Evolutionary conservation across 2,113 vertebrate genomes (phyloP).

Genomic region (Microtus oregoni): DNA sequence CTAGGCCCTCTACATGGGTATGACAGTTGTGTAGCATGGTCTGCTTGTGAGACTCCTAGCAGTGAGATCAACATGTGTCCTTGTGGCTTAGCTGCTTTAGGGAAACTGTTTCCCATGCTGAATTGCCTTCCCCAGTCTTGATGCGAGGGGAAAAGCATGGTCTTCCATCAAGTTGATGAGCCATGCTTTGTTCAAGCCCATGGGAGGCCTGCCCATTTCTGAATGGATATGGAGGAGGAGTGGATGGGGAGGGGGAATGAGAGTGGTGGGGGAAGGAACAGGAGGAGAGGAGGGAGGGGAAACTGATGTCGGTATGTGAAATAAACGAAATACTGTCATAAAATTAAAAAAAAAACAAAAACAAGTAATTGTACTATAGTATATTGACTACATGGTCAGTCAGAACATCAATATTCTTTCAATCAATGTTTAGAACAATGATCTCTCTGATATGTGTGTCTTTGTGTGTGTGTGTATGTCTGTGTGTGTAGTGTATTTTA

Average conservation of each 20-base stretch:
- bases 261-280: neutral
- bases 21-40: neutral
- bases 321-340: neutral
- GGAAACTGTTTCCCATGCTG: neutral
- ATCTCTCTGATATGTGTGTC: neutral
- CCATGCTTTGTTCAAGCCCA: neutral
- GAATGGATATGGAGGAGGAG: neutral
- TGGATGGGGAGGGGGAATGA: neutral
- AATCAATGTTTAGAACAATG: neutral
- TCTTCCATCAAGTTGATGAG: neutral
- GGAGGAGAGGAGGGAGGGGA: neutral
- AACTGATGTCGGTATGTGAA: neutral
- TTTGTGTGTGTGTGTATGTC: neutral
- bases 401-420: neutral
- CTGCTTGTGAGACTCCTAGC: neutral
- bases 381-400: neutral
- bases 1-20: neutral
- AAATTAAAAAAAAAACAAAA: neutral
- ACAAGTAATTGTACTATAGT: neutral
- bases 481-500: neutral
- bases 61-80: neutral
- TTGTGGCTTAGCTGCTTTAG: neutral
- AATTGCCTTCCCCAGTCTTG: neutral
- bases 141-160: neutral
- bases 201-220: neutral